A percentile compares a stretch with the other conserved stretches of the same genome.
Conservation (phyloP, 2,797 vertebrate genomes). For the Heliangelus exortis region DNA sequence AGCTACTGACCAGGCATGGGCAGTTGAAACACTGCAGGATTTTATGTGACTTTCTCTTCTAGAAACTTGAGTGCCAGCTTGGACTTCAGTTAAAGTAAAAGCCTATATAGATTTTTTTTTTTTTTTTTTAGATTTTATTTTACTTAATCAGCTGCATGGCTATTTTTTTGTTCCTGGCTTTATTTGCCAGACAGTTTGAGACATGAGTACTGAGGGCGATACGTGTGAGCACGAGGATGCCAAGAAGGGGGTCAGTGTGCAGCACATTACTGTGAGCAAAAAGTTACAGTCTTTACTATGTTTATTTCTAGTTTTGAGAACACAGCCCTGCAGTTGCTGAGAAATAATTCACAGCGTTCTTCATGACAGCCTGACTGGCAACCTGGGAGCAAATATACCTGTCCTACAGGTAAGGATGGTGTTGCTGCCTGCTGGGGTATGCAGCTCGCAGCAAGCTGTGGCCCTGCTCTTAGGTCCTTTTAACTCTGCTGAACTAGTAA, state of each 20-base stretch:
- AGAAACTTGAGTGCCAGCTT: background rate
- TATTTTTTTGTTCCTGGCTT: background rate
- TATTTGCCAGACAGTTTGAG: background rate
- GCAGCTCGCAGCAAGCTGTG: rapidly evolving
- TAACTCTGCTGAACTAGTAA: background rate
- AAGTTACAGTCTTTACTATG: background rate
- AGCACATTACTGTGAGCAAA: background rate
- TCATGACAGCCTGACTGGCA: background rate
- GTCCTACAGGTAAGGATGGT: background rate
- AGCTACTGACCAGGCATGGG: rapidly evolving
- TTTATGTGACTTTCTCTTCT: background rate
- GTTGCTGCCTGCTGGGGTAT: background rate
- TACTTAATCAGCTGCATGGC: background rate
- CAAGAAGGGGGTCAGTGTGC: background rate
- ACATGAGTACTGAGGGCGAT: background rate
- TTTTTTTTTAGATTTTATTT: too few relatives aligned
- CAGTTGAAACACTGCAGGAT: too few relatives aligned
- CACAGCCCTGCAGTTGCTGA: background rate
- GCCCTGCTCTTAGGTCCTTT: background rate
- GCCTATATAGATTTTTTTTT: background rate
- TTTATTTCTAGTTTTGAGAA: background rate
- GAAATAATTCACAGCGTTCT: background rate
- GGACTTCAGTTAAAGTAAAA: background rate
- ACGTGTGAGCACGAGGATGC: rapidly evolving
- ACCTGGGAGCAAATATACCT: background rate